These are phyloP conservation scores for Heliconius erato DNA, from an alignment of 2,888 invertebrate genomes.

Conservation along the genomic window DNA sequence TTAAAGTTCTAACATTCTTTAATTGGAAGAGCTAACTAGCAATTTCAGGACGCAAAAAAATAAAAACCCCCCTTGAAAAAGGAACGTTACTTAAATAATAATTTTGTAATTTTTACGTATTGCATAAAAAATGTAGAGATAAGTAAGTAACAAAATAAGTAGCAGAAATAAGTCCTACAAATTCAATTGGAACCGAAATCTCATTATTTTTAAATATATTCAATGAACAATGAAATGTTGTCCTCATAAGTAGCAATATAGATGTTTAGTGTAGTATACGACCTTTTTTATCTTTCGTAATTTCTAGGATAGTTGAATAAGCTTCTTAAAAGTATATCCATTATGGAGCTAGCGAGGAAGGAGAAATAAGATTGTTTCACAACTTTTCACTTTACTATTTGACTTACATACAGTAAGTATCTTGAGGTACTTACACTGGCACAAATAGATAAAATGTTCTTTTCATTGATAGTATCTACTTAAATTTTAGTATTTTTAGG, in stretches of 20 bases:
- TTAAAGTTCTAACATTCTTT: too few relatives aligned
- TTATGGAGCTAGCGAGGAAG: constrained; percentile 6
- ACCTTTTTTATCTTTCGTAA: constrained; percentile 10
- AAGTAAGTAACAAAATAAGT: too few relatives aligned
- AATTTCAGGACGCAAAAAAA: too few relatives aligned
- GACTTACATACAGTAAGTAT: neutral
- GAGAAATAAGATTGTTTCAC: neutral
- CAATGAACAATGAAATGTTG: neutral
- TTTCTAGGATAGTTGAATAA: constrained; percentile 9
- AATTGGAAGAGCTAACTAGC: too few relatives aligned
- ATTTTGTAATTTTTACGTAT: too few relatives aligned
- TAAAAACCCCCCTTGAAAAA: too few relatives aligned
- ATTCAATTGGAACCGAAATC: too few relatives aligned
- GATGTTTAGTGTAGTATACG: neutral
- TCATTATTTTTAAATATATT: neutral
- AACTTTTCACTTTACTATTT: constrained; percentile 19
- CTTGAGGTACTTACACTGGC: neutral
- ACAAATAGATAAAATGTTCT: neutral
- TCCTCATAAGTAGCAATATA: neutral
- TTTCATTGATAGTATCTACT: neutral
- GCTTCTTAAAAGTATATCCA: constrained; percentile 13
- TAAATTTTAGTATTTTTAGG: neutral
- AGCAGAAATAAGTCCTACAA: too few relatives aligned
- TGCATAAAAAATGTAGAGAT: too few relatives aligned
- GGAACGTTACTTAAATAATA: too few relatives aligned